Percentiles rank a stretch among this genome's conserved stretches.
Evolutionary conservation across 2,797 vertebrate species (phyloP).

Genomic region (Gymnodraco acuticeps): DNA sequence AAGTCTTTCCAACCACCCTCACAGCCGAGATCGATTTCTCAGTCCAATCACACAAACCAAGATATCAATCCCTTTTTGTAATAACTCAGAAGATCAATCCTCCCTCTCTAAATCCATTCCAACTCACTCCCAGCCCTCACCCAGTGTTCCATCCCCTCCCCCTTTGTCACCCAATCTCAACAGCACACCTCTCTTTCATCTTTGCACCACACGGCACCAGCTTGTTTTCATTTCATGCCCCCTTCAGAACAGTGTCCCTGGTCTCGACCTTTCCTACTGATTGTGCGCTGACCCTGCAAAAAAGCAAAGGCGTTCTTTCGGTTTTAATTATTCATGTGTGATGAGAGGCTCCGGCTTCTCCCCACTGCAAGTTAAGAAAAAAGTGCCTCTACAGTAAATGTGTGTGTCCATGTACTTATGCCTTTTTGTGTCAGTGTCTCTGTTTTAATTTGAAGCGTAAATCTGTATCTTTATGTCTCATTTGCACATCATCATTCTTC

Average conservation of each 20-base stretch:
- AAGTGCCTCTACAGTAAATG: conserved; percentile 43
- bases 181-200: conserved; percentile 59
- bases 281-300: conserved; percentile 80
- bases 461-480: background rate
- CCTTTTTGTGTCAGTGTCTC: conserved; percentile 15
- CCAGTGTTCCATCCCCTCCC: conserved; percentile 4
- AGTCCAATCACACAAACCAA: conserved; percentile 29
- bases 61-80: conserved; percentile 43
- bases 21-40: conserved; percentile 43
- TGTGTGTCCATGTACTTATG: background rate
- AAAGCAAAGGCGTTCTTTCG: conserved; percentile 72
- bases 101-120: conserved; percentile 40
- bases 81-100: conserved; percentile 45
- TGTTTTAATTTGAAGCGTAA: conserved; percentile 7
- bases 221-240: conserved; percentile 65
- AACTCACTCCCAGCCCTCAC: conserved; percentile 33
- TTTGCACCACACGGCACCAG: conserved; percentile 36
- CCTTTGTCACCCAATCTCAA: conserved; percentile 45
- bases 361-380: conserved; percentile 56
- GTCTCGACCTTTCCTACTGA: conserved; percentile 75
- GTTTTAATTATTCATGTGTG: conserved; percentile 83
- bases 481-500: background rate
- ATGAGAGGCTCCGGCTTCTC: conserved; percentile 68
- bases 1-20: conserved; percentile 21
- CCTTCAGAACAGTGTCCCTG: conserved; percentile 50